Base-by-base conservation (phyloP, 2,888 invertebrate species). In the Taphrorychus bicolor region DNA sequence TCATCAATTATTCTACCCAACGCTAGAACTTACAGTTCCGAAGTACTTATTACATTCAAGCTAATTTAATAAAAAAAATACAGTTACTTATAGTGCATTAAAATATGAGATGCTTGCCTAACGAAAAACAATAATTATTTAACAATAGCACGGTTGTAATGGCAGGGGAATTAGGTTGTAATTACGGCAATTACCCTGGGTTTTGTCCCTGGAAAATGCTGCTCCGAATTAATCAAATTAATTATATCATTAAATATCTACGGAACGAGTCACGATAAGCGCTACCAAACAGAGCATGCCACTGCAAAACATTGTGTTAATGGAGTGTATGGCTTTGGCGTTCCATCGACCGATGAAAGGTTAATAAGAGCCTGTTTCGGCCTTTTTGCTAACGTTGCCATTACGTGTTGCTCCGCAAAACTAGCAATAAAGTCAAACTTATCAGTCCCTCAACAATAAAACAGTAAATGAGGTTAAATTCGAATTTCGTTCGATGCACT, bases 181-280 rank as follows among this genome's bases (percentile, higher is more conserved):
- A 45, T 45, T 45, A 45, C 45, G 3, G 14, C 45, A 45, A 45
- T 45, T 45, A 45, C 17, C 17, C 16, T 17, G 45, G 45, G 45
- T 45, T 45, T 16, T 45, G 45, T 45, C 45, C 16, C 45, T 45
- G 17, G 45, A 45, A 3, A 45, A 45, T 17, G 16, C 45, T 17
- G 16, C 14, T 45, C 45, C 45, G 17, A 45, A 45, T 2, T 45
- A 45, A 45, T 45, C 45, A 45, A 45, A 45, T 45, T 45, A 45
- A 45, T 45, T 45, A 45, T 14, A 14, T 14, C 16, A 45, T 32
- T 32, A 32, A 32, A 7, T 32, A 32, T 32, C 32, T 14, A 45
- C 14, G 45, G 17, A 45, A 45, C 45, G 45, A 45, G 45, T 45
- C 45, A 45, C 45, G 45, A 45, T 32, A 32, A 32, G 32, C 32